Evolutionary conservation across 2,113 vertebrate species (phyloP), one percentile per base, ranked within the genome.

Genomic region (Dolichotis patagonum): DNA sequence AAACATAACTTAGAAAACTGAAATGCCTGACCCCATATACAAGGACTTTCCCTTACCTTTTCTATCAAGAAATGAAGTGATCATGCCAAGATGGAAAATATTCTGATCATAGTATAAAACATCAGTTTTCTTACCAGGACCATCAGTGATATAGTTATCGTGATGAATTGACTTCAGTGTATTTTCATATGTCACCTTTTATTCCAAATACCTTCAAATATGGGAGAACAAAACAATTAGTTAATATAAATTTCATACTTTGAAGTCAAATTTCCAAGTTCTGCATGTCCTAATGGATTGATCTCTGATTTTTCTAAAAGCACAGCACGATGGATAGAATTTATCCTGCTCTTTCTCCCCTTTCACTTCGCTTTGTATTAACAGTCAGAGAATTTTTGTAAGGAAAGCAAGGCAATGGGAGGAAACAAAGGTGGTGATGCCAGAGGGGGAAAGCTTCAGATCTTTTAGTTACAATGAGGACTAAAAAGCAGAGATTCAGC

Each of bases 151-250:
- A 54, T 52, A 91, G 49, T 24, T 83, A 71, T 43, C 90, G 67
- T 41, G 63, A 96, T 67, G 5, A 94, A 85, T 12, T 83, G 5
- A 58, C 94, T 95, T 75, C 54, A 69, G 35, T 80, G 85, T 96
- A 94, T 92, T 90, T 96, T 96, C 73, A 52, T 12, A 73, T 89
- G 19, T 41, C 80, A 88, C 86, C n/a, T 92, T 93, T 86, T 88
- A 83, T 77, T n/a, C 43, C 65, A 75, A 88, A 81, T 60, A 24
- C 26, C 3, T 95, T 83, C 46, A 89, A 94, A 92, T 54, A 10
- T 26, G 86, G 60, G 30, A 26, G 38, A 46, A 91, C n/a, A 93
- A 78, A 90, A 58, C 95, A 84, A 96, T 75, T 20, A 94, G 77
- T 83, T 38, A 83, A 56, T 12, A 89, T 94, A 92, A 28, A 88